Evolutionary conservation across 2,888 invertebrate genomes (phyloP).

Genomic region (Latrodectus hesperus): DNA sequence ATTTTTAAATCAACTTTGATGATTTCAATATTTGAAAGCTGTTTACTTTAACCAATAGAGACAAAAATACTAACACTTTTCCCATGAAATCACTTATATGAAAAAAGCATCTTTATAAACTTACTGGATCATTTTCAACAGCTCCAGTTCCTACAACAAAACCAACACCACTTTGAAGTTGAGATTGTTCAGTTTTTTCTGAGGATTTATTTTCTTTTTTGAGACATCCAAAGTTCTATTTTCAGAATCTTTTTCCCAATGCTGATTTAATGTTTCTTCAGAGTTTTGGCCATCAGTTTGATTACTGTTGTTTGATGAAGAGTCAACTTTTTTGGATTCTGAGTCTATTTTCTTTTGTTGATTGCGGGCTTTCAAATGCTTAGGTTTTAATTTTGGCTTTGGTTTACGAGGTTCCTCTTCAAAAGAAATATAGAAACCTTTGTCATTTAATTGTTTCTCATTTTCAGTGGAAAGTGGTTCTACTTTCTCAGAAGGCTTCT

Average conservation of each 20-base stretch:
- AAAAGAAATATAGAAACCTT: constrained; percentile 91
- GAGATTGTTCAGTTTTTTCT: constrained; percentile 27
- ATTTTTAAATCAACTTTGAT: too few relatives aligned
- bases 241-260: not conserved
- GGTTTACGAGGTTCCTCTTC: constrained; percentile 86
- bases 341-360: constrained; percentile 67
- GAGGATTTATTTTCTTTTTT: constrained; percentile 31
- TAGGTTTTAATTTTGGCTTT: constrained; percentile 85
- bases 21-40: too few relatives aligned
- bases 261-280: constrained; percentile 13
- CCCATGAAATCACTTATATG: not conserved
- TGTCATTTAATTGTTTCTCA: constrained; percentile 69
- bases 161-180: constrained; percentile 72
- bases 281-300: not conserved
- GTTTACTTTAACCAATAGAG: too few relatives aligned
- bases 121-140: constrained; percentile 82
- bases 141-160: constrained; percentile 82
- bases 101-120: constrained; percentile 26
- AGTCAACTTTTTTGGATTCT: constrained; percentile 27
- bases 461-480: constrained; percentile 12
- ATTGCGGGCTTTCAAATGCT: constrained; percentile 67
- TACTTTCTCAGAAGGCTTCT: not conserved
- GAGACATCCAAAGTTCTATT: not conserved
- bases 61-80: not conserved
- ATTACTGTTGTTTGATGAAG: not conserved